Evolutionary conservation across 2,113 vertebrate species (phyloP).

Genomic region (Chinchilla lanigera): DNA sequence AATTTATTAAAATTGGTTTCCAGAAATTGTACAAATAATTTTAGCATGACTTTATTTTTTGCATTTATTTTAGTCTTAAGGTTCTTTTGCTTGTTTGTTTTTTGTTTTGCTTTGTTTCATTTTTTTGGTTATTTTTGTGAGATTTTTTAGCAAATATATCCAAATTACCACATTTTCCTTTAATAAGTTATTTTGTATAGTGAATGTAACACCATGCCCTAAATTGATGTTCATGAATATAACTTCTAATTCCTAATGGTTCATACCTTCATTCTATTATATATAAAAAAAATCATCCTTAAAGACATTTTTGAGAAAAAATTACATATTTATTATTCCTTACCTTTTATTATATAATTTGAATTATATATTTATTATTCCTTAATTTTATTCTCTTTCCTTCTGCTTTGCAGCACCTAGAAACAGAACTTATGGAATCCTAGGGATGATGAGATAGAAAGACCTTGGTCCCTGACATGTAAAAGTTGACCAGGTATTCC

Average conservation of each 20-base stretch:
- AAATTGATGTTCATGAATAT: neutral
- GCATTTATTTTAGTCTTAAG: neutral
- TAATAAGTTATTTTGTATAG: neutral
- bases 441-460: neutral
- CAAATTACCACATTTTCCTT: neutral
- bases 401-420: neutral
- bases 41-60: neutral
- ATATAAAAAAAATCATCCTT: too few species aligned
- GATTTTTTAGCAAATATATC: neutral
- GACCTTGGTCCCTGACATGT: neutral
- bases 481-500: neutral
- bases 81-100: neutral
- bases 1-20: slow-evolving; percentile 47
- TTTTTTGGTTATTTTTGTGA: neutral
- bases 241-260: neutral
- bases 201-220: neutral
- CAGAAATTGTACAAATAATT: slow-evolving; percentile 41
- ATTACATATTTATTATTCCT: too few species aligned
- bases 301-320: neutral
- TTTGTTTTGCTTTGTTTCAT: neutral
- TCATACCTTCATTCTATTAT: neutral
- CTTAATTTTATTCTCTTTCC: neutral
- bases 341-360: too few species aligned
- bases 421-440: neutral
- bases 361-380: slow-evolving; percentile 84